These are phyloP conservation scores for Oryctes rhinoceros DNA, from an alignment of 1,140 invertebrate genomes.

Conservation along the genomic window DNA sequence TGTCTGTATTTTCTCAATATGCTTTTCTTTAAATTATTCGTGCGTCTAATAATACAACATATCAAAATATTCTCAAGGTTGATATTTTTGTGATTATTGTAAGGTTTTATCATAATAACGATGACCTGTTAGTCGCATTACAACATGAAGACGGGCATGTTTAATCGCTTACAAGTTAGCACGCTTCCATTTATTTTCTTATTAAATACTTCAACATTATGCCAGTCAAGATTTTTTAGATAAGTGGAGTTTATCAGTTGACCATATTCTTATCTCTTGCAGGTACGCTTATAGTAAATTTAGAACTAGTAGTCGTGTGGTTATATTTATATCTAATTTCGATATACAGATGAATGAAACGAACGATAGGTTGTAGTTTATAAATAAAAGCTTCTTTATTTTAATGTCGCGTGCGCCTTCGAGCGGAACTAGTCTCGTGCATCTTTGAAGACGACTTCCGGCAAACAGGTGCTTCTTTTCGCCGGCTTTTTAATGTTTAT, in stretches of 20 bases:
- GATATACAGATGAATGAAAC: background rate
- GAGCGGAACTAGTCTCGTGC: constrained; percentile 37
- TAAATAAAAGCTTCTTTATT: constrained; percentile 12
- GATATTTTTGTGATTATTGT: constrained; percentile 37
- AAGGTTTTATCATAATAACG: constrained; percentile 34
- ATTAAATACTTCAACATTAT: constrained; percentile 30
- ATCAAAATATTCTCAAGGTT: constrained; percentile 37
- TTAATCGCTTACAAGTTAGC: background rate
- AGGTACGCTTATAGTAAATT: constrained; percentile 26
- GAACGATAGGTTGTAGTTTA: background rate
- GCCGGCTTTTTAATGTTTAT: constrained; percentile 15
- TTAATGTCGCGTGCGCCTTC: constrained; percentile 29
- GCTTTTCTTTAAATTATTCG: background rate
- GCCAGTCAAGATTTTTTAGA: constrained; percentile 36
- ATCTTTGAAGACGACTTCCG: constrained; percentile 38
- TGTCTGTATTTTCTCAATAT: background rate
- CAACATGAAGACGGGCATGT: constrained; percentile 24
- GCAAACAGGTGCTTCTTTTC: constrained; percentile 40
- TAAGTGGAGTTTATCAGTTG: constrained; percentile 22
- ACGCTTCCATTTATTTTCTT: constrained; percentile 17
- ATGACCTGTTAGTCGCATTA: constrained; percentile 29
- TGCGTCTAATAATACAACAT: constrained; percentile 21
- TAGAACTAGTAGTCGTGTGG: constrained; percentile 4
- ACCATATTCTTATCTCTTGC: constrained; percentile 26
- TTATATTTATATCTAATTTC: background rate